These are phyloP conservation scores for Champsocephalus esox DNA, from an alignment of 2,797 vertebrate genomes.

Conservation along the genomic window DNA sequence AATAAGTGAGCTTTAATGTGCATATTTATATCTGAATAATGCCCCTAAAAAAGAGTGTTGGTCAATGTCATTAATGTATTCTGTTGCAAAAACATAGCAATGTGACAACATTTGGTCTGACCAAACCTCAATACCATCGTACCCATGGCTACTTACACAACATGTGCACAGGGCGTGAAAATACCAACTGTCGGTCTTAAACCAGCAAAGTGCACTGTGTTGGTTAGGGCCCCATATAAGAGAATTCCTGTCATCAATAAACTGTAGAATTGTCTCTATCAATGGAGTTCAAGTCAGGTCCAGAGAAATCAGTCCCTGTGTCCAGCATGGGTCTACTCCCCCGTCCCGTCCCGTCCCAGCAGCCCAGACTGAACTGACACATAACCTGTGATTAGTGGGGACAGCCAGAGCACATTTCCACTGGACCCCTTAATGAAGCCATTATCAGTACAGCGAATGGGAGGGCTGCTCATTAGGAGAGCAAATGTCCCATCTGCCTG, in stretches of 20 bases:
- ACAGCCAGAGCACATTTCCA: slow-evolving; percentile 42
- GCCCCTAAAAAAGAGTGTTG: too few species aligned
- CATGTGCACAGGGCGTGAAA: too few species aligned
- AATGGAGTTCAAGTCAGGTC: not conserved
- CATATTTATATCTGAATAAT: too few species aligned
- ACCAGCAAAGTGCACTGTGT: too few species aligned
- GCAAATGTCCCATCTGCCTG: slow-evolving; percentile 41
- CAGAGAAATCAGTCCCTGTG: not conserved
- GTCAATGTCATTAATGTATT: too few species aligned
- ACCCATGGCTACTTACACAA: too few species aligned
- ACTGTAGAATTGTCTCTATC: slow-evolving; percentile 2
- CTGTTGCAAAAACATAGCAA: too few species aligned
- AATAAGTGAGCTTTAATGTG: too few species aligned
- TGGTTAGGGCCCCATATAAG: too few species aligned
- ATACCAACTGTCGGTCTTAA: too few species aligned
- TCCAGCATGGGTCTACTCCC: not conserved
- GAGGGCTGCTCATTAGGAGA: slow-evolving; percentile 55
- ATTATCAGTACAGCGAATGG: slow-evolving; percentile 37
- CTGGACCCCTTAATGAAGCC: slow-evolving; percentile 15
- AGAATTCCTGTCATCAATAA: slow-evolving; percentile 4
- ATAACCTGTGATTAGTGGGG: slow-evolving; percentile 24
- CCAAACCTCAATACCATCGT: too few species aligned
- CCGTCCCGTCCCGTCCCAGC: not conserved
- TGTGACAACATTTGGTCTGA: too few species aligned
- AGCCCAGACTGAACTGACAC: not conserved